phyloP scores from a whole-genome alignment of 2,113 vertebrate genomes.

The Myocastor coypus region DNA sequence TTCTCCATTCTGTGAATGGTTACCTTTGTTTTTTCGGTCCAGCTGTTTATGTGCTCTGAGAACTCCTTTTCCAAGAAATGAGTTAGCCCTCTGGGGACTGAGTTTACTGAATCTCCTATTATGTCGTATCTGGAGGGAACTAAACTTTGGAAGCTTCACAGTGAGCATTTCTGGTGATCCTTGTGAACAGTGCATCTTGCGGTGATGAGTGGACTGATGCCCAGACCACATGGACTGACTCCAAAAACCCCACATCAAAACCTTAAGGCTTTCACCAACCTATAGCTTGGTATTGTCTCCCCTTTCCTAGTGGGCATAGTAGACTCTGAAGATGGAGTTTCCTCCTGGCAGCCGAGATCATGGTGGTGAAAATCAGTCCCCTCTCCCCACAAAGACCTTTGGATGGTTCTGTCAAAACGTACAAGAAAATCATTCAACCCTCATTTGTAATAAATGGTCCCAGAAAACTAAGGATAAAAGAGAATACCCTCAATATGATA shows the following conservation, averaged over 20 bases:
- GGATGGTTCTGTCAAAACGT: background rate
- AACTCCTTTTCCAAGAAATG: conserved; percentile 75
- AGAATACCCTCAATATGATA: background rate
- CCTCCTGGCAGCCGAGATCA: background rate
- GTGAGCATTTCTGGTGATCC: background rate
- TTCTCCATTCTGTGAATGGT: conserved; percentile 78
- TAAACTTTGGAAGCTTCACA: background rate
- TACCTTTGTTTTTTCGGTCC: conserved; percentile 51
- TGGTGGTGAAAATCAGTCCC: background rate
- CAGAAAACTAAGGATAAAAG: background rate
- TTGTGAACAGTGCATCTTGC: background rate
- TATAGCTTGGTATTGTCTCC: background rate
- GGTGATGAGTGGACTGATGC: background rate
- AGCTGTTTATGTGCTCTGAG: conserved; percentile 70
- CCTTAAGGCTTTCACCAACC: background rate
- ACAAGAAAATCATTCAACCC: background rate
- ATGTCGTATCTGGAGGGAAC: conserved; percentile 22
- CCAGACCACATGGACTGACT: background rate
- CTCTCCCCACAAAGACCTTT: background rate
- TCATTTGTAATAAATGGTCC: background rate
- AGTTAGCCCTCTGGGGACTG: background rate
- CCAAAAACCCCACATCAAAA: background rate
- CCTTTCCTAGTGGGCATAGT: background rate
- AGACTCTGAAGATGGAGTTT: background rate
- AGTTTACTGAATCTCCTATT: conserved; percentile 17